Evolutionary conservation across 1,140 invertebrate species (phyloP).

Genomic region (Phortica variegata): DNA sequence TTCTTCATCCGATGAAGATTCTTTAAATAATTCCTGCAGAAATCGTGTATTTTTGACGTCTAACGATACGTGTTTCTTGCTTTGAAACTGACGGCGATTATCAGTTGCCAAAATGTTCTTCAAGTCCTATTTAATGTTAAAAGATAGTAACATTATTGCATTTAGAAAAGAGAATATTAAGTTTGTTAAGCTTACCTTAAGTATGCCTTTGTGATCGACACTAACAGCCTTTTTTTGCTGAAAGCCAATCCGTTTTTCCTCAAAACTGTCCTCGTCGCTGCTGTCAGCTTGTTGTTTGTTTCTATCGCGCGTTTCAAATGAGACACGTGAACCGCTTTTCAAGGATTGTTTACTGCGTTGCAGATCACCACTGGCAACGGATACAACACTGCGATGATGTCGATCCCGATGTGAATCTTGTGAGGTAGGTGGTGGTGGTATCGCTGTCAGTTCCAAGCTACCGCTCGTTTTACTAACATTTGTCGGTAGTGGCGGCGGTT

Average conservation of each 20-base stretch:
- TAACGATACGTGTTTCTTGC: constrained; percentile 55
- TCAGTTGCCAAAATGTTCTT: constrained; percentile 46
- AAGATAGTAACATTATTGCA: background rate
- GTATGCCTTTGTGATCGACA: constrained; percentile 54
- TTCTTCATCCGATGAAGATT: constrained; percentile 53
- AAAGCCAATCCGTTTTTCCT: constrained; percentile 46
- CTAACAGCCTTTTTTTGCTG: constrained; percentile 54
- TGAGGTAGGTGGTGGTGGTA: constrained; percentile 45
- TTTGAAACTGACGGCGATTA: constrained; percentile 51
- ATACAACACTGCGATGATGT: constrained; percentile 34
- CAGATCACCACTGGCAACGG: constrained; percentile 31
- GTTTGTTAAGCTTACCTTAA: constrained; percentile 27
- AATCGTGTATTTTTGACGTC: constrained; percentile 49
- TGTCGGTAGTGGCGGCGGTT: constrained; percentile 30
- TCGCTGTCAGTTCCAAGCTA: constrained; percentile 37
- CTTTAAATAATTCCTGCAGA: constrained; percentile 47
- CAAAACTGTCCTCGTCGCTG: constrained; percentile 55
- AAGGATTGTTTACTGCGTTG: constrained; percentile 50
- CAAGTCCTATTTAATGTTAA: constrained; percentile 31
- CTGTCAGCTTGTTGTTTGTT: constrained; percentile 25
- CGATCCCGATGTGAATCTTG: constrained; percentile 44
- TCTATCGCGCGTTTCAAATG: constrained; percentile 34
- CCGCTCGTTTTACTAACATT: constrained; percentile 23
- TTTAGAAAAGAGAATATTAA: background rate
- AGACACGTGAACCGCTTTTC: constrained; percentile 50